Conservation (phyloP, 2,113 vertebrate species). For the Leucoraja erinaceus region DNA sequence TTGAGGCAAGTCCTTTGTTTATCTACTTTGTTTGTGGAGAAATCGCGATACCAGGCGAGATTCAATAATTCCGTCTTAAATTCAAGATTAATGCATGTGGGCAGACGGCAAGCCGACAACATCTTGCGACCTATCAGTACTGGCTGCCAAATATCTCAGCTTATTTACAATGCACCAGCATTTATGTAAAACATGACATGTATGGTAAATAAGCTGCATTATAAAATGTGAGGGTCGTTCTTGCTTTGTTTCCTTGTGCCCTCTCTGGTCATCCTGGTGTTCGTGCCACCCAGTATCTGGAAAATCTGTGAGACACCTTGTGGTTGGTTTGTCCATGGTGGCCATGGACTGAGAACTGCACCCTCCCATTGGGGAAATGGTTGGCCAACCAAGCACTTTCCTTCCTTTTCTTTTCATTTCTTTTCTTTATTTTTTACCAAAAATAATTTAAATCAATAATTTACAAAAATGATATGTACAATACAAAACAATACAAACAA, state of each 20-base stretch:
- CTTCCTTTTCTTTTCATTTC: too few species aligned
- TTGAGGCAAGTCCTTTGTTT: neutral
- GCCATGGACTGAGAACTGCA: neutral
- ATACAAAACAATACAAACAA: too few species aligned
- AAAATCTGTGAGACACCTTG: neutral
- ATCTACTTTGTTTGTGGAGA: neutral
- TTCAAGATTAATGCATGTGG: neutral
- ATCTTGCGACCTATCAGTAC: neutral
- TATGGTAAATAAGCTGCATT: neutral
- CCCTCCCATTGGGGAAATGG: neutral
- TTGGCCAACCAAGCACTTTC: neutral
- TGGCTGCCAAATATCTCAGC: neutral
- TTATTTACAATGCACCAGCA: neutral
- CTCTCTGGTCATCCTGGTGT: neutral
- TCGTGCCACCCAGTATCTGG: too few species aligned
- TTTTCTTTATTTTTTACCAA: too few species aligned
- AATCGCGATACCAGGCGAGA: neutral
- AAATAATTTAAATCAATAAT: too few species aligned
- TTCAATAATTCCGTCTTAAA: neutral
- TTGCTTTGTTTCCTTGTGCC: neutral
- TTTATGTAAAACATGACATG: conserved; percentile 1
- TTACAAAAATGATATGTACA: too few species aligned
- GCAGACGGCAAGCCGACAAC: neutral
- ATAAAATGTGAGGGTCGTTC: neutral
- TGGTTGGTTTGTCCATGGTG: neutral